A percentile compares a stretch with the other conserved stretches of the same genome.
Evolutionary conservation across 2,888 invertebrate species (phyloP).

Genomic region (Dryococelus australis): DNA sequence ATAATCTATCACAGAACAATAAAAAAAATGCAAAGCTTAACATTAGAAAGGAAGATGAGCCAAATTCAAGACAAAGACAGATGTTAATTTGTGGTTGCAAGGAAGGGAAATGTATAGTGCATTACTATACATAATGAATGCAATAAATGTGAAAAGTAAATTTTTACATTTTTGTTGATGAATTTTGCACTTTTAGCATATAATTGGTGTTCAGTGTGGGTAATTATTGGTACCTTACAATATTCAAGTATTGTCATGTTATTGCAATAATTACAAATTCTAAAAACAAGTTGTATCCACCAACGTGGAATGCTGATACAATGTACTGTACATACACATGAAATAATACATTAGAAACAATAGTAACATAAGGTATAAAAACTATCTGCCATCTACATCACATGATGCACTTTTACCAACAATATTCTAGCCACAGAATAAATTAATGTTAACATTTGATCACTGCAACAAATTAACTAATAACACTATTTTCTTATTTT

Average conservation of each 20-base stretch:
- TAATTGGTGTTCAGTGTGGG: not conserved
- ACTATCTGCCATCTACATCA: not conserved
- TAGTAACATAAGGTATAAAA: not conserved
- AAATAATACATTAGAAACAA: not conserved
- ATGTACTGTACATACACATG: not conserved
- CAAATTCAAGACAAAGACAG: not conserved
- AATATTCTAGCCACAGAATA: not conserved
- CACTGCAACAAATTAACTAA: not conserved
- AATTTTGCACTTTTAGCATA: not conserved
- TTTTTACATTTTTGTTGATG: not conserved
- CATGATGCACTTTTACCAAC: not conserved
- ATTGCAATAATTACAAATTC: not conserved
- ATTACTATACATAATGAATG: not conserved
- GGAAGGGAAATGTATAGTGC: not conserved
- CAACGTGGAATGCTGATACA: not conserved
- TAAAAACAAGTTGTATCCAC: not conserved
- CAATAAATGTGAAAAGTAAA: not conserved
- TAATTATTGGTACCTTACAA: not conserved
- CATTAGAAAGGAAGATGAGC: too few species aligned
- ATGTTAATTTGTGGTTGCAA: not conserved
- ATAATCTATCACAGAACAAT: too few species aligned
- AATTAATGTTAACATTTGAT: not conserved
- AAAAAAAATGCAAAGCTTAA: too few species aligned
- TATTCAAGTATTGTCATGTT: conserved; percentile 1
- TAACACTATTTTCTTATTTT: not conserved